Percentiles rank a stretch among this genome's conserved stretches.
Evolutionary conservation across 1,140 invertebrate genomes (phyloP).

Genomic region (Apis florea): DNA sequence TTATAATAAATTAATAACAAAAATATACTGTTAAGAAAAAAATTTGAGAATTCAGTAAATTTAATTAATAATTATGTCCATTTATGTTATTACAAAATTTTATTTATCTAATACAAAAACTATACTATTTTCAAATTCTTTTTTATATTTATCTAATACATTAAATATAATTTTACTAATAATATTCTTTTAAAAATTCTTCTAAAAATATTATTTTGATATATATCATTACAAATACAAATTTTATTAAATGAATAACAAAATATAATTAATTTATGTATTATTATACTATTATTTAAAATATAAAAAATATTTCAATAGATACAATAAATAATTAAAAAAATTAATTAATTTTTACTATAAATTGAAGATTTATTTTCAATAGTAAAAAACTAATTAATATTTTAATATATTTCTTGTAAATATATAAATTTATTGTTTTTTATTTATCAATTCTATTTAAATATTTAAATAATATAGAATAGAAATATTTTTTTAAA

Average conservation of each 20-base stretch:
- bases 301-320: not conserved
- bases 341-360: not conserved
- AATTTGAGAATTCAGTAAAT: not conserved
- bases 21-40: not conserved
- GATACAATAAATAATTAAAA: not conserved
- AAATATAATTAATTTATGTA: not conserved
- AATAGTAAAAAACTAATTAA: not conserved
- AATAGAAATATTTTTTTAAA: slow-evolving; percentile 1
- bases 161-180: too few relatives aligned
- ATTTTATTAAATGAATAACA: not conserved
- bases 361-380: not conserved
- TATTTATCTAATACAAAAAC: not conserved
- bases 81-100: not conserved
- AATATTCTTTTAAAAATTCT: not conserved
- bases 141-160: not conserved
- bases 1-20: not conserved
- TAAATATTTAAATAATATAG: slow-evolving; percentile 7
- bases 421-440: not conserved
- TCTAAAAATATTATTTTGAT: not conserved
- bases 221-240: not conserved
- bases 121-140: not conserved
- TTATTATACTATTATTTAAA: not conserved
- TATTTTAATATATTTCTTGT: not conserved
- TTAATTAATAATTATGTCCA: not conserved
- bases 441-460: slow-evolving; percentile 6